Evolutionary conservation across 2,113 vertebrate genomes (phyloP).

Genomic region (Percina caprodes): DNA sequence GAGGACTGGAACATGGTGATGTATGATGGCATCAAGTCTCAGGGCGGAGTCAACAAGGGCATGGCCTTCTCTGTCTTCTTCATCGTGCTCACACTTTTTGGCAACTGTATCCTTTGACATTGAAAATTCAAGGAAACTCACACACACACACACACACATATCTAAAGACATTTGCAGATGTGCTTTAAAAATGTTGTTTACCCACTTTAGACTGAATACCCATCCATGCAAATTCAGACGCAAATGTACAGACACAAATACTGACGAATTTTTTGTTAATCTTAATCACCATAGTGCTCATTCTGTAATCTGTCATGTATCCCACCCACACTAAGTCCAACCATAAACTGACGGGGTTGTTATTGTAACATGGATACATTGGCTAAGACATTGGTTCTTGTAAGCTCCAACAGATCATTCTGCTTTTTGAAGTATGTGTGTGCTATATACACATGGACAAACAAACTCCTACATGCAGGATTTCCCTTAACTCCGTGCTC

Average conservation of each 20-base stretch:
- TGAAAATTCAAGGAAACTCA: not conserved
- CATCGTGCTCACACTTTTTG: conserved; percentile 96
- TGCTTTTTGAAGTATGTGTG: conserved; percentile 1
- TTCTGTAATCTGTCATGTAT: not conserved
- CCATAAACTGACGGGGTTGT: not conserved
- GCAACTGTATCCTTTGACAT: conserved; percentile 92
- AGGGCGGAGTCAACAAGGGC: conserved; percentile 94
- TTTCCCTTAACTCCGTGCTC: conserved; percentile 68
- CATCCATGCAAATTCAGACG: not conserved
- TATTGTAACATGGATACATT: not conserved
- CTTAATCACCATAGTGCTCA: not conserved
- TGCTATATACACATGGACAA: conserved; percentile 6
- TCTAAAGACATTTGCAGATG: not conserved
- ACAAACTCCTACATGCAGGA: conserved; percentile 37
- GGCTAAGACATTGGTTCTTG: not conserved
- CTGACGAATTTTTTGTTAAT: not conserved
- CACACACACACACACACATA: not conserved
- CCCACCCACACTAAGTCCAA: not conserved
- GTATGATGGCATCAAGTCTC: conserved; percentile 95
- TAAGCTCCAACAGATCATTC: not conserved
- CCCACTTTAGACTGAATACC: not conserved
- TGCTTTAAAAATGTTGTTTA: not conserved
- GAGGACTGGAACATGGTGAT: conserved; percentile 98
- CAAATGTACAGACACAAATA: not conserved
- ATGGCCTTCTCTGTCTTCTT: conserved; percentile 98